phyloP scores from a whole-genome alignment of 92 coral and sea anemone species.

The Zoanthus gigantus region DNA sequence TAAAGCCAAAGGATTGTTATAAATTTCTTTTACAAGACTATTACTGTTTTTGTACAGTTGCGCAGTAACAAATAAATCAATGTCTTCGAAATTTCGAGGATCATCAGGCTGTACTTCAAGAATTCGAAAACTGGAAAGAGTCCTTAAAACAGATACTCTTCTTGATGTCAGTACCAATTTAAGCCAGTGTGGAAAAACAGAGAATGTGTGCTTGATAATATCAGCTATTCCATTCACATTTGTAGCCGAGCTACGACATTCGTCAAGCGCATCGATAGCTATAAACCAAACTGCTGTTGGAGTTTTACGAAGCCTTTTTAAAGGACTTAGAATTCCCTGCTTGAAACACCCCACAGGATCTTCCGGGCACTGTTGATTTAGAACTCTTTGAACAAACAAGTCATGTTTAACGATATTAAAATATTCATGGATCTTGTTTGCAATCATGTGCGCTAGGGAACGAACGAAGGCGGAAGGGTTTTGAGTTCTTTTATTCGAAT shows the following conservation, averaged over 20 bases:
- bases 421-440: conserved; percentile 66
- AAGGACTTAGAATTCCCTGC: conserved; percentile 73
- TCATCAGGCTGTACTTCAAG: conserved; percentile 65
- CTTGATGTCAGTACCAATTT: conserved; percentile 82
- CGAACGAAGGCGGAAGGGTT: conserved; percentile 83
- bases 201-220: conserved; percentile 60
- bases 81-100: conserved; percentile 55
- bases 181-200: conserved; percentile 79
- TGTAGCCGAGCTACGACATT: conserved; percentile 53
- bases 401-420: conserved; percentile 44
- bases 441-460: conserved; percentile 77
- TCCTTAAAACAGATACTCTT: conserved; percentile 52
- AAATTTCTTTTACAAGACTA: background rate
- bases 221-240: conserved; percentile 48
- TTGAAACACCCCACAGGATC: conserved; percentile 84
- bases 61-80: conserved; percentile 3
- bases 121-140: conserved; percentile 39
- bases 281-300: conserved; percentile 50
- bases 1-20: background rate
- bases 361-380: conserved; percentile 64
- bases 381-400: conserved; percentile 50
- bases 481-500: conserved; percentile 75
- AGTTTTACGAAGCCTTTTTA: conserved; percentile 48
- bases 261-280: conserved; percentile 86
- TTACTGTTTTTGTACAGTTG: background rate